Conservation (phyloP, 2,797 vertebrate genomes). For the Malacoctenus gilli region DNA sequence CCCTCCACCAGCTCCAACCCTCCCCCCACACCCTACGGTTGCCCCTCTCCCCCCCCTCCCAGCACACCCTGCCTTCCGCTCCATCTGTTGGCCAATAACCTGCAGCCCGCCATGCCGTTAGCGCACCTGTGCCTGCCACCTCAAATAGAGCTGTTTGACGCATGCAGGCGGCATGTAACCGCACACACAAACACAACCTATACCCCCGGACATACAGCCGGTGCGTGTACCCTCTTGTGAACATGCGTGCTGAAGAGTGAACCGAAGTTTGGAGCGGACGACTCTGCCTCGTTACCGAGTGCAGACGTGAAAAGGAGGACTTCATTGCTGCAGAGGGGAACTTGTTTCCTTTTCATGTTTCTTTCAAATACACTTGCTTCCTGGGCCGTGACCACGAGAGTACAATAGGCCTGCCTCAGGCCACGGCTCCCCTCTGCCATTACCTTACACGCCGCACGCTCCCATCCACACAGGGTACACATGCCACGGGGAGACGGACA, state of each 20-base stretch:
- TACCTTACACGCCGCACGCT: slow-evolving; percentile 43
- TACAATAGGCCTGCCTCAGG: slow-evolving; percentile 54
- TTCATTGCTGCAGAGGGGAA: slow-evolving; percentile 28
- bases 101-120: slow-evolving; percentile 74
- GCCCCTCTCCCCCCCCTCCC: slow-evolving; percentile 39
- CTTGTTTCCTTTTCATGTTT: slow-evolving; percentile 34
- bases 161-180: slow-evolving; percentile 57
- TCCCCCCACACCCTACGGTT: slow-evolving; percentile 44
- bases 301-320: slow-evolving; percentile 33
- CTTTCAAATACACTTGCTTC: slow-evolving; percentile 39
- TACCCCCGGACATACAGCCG: slow-evolving; percentile 29
- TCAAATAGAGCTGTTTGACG: slow-evolving; percentile 78
- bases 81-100: slow-evolving; percentile 85
- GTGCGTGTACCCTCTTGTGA: background rate
- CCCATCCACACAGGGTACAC: slow-evolving; percentile 51
- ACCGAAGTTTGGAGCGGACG: slow-evolving; percentile 32
- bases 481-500: slow-evolving; percentile 55
- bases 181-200: slow-evolving; percentile 34
- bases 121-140: slow-evolving; percentile 82
- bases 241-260: slow-evolving; percentile 21
- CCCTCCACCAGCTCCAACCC: slow-evolving; percentile 41
- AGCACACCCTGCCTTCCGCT: slow-evolving; percentile 67
- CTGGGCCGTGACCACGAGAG: slow-evolving; percentile 56
- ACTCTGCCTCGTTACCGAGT: slow-evolving; percentile 34
- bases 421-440: slow-evolving; percentile 42